Evolutionary conservation across 2,888 invertebrate genomes (phyloP).

Genomic region (Rhaphigaster nebulosa): DNA sequence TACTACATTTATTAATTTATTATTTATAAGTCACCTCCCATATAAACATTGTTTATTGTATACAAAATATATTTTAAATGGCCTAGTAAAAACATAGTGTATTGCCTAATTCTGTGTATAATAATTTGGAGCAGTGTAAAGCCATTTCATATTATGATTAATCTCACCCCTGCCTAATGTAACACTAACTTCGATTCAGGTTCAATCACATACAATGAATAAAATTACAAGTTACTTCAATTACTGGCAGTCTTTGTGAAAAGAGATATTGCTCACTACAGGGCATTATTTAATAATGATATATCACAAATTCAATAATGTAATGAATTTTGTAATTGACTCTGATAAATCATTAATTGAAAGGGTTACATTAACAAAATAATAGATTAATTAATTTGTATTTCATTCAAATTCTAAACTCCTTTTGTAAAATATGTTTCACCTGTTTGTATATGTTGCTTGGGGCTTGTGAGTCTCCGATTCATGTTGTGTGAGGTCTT

Average conservation of each 20-base stretch:
- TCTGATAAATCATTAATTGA: neutral
- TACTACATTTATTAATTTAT: neutral
- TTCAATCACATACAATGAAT: neutral
- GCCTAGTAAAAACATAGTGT: constrained; percentile 10
- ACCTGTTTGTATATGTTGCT: neutral
- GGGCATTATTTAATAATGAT: neutral
- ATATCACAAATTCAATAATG: neutral
- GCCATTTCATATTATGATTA: neutral
- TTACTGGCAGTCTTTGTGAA: neutral
- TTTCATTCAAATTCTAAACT: neutral
- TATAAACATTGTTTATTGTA: neutral
- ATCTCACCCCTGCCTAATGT: neutral
- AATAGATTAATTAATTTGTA: neutral
- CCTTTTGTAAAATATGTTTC: neutral
- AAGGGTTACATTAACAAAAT: neutral
- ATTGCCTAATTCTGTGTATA: neutral
- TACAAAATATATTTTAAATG: neutral
- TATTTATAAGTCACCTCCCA: neutral
- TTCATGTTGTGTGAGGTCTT: constrained; percentile 43
- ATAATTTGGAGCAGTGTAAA: neutral
- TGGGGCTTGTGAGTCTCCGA: neutral
- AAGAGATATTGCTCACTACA: neutral
- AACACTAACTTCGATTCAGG: neutral
- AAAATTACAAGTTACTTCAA: neutral
- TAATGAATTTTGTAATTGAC: neutral